Evolutionary conservation across 2,113 vertebrate genomes (phyloP).

Genomic region (Coreoperca whiteheadi): DNA sequence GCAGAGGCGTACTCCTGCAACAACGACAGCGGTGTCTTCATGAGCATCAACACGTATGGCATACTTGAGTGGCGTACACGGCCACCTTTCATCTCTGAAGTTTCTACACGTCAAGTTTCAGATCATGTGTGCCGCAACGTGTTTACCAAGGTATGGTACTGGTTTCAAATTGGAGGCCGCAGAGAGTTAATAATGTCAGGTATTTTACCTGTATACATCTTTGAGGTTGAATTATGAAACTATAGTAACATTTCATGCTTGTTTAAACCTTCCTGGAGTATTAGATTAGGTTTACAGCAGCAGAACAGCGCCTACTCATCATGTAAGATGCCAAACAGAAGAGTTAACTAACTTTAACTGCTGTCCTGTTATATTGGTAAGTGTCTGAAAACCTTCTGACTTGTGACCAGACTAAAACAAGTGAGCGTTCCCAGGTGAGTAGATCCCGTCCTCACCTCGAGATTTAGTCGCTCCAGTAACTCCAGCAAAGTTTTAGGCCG

Average conservation of each 20-base stretch:
- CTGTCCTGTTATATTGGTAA: not conserved
- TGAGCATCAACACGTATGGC: not conserved
- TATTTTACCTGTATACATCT: not conserved
- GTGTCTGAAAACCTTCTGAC: not conserved
- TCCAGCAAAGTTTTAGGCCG: conserved; percentile 90
- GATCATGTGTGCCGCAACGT: not conserved
- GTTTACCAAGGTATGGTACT: not conserved
- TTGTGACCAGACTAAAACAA: not conserved
- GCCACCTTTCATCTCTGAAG: not conserved
- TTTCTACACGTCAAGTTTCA: not conserved
- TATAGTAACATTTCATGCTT: not conserved
- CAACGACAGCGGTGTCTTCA: not conserved
- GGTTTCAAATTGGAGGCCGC: not conserved
- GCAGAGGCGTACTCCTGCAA: conserved; percentile 92
- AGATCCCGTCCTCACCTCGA: conserved; percentile 86
- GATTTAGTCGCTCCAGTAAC: conserved; percentile 88
- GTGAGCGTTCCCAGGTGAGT: not conserved
- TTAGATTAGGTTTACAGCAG: not conserved
- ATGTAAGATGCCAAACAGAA: not conserved
- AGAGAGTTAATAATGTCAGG: not conserved
- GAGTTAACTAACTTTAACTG: not conserved
- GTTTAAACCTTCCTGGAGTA: not conserved
- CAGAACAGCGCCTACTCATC: not conserved
- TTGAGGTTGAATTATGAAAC: not conserved
- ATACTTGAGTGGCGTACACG: not conserved